Evolutionary conservation across 1,140 invertebrate species (phyloP).

Genomic region (Leptonema lineaticorne): DNA sequence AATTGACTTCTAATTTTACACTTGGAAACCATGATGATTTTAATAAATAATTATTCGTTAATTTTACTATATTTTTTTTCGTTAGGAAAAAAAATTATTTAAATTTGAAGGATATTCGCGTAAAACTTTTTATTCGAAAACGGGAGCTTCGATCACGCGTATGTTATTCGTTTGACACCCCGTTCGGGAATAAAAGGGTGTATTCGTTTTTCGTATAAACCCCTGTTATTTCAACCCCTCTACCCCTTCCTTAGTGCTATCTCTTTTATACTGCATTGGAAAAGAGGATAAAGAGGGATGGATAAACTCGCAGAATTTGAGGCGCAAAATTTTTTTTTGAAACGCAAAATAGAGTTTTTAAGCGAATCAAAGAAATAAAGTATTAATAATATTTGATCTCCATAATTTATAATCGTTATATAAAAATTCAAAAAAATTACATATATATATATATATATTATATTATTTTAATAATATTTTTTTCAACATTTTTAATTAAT

Average conservation of each 20-base stretch:
- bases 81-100: background rate
- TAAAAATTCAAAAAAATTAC: too few species aligned
- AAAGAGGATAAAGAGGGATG: background rate
- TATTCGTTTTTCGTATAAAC: background rate
- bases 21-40: conserved; percentile 33
- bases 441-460: too few species aligned
- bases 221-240: conserved; percentile 13
- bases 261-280: background rate
- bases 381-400: too few species aligned
- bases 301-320: background rate
- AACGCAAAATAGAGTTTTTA: too few species aligned
- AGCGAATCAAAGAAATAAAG: too few species aligned
- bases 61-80: background rate
- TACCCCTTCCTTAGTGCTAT: background rate
- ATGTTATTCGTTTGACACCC: conserved; percentile 38
- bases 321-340: conserved; percentile 1
- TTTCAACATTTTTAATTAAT: too few species aligned
- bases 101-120: background rate
- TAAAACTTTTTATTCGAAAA: background rate
- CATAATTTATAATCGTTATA: too few species aligned
- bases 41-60: background rate
- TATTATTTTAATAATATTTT: too few species aligned
- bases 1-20: conserved; percentile 37
- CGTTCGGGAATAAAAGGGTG: conserved; percentile 42
- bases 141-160: conserved; percentile 16